phyloP scores from a whole-genome alignment of 2,797 vertebrate species.

The Diglossa cyanea region DNA sequence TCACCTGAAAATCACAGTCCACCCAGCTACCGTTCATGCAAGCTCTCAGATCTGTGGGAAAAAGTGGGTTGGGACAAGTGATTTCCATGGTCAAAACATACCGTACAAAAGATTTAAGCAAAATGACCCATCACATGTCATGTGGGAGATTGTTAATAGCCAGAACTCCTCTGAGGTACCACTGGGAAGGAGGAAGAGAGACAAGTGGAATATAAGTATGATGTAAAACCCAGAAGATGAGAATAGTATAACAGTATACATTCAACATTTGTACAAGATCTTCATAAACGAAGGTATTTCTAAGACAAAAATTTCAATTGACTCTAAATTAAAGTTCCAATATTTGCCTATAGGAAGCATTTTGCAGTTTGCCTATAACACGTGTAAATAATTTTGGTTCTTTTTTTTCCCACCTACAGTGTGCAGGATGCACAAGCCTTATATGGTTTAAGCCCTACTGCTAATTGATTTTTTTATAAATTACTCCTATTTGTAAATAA shows the following conservation, averaged over 20 bases:
- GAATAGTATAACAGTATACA: background rate
- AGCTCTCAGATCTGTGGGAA: background rate
- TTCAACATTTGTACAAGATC: background rate
- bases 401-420: background rate
- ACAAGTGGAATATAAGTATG: background rate
- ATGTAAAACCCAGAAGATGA: background rate
- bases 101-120: background rate
- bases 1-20: background rate
- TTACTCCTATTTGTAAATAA: background rate
- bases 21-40: background rate
- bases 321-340: background rate
- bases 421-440: background rate
- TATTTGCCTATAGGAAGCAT: background rate
- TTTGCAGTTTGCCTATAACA: background rate
- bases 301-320: background rate
- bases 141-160: background rate
- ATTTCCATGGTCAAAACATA: background rate
- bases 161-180: background rate
- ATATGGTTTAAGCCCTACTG: background rate
- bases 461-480: background rate
- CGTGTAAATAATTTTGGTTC: background rate
- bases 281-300: background rate
- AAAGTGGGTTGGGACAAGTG: background rate
- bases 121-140: background rate
- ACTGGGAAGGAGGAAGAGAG: background rate